Base-by-base conservation (phyloP, 2,797 vertebrate species). In the Myotis pilosus region DNA sequence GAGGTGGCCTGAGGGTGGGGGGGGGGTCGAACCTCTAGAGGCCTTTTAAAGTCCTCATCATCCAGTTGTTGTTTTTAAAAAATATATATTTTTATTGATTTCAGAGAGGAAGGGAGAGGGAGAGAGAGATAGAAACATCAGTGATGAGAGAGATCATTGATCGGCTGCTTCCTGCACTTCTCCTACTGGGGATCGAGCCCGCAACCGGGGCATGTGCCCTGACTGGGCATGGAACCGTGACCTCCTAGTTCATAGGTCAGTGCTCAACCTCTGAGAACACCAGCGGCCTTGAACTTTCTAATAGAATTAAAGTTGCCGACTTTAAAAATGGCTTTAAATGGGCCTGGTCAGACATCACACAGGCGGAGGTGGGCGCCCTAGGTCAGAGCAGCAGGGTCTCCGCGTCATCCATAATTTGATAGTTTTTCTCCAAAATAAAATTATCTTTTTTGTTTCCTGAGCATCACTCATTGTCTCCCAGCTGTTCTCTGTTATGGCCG, bases 21-120 rank as follows among this genome's bases (percentile, higher is more conserved):
- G 16, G 25, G 25, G 25, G 1, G 23, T 41, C 0, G 0, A 84
- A 38, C 51, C 33, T 33, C 51, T 7, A 0, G 10, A 3, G 11
- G 28, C 57, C 74, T 28, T 66, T n/a, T 12, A 8, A 41, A 55
- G 19, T 38, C 83, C 17, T 38, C 25, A 1, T 57, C 41, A 12
- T 83, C 84, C n/a, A 6, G 0, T 57, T 69, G 55, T 47, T 47
- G 3, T 25, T 62, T 62, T 62, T 60, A 1, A 30, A 62, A 30
- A 28, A 60, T 60, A 57, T 10, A 25, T 57, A 53, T 53, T 25
- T 4, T 57, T 23, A 25, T 11, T 57, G 55, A 57, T 10, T 25
- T 57, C 55, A 60, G 57, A 60, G 57, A 60, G 57, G 4, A 13
- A 28, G 25, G 12, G 57, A 28, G 57, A 60, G 10, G 25, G 57